Evolutionary conservation across 1,140 invertebrate genomes (phyloP).

Genomic region (Drosophila busckii): DNA sequence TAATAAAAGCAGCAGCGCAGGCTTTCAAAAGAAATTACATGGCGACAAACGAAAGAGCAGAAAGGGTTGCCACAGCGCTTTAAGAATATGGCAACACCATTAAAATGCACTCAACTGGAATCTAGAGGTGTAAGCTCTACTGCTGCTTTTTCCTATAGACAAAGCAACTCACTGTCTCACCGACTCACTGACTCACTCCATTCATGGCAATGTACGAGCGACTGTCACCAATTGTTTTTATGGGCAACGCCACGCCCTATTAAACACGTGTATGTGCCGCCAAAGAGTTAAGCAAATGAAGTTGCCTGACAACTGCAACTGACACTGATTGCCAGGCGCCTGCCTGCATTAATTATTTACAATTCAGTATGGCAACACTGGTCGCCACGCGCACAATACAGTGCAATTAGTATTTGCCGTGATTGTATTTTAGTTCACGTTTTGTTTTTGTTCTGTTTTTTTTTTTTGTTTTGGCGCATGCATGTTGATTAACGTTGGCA

Average conservation of each 20-base stretch:
- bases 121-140: too few relatives aligned
- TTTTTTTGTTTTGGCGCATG: slow-evolving; percentile 1
- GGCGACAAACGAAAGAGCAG: slow-evolving; percentile 12
- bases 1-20: slow-evolving; percentile 44
- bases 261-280: slow-evolving; percentile 15
- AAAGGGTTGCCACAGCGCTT: slow-evolving; percentile 9
- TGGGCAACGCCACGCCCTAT: slow-evolving; percentile 35
- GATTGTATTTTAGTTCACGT: slow-evolving; percentile 36
- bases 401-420: slow-evolving; percentile 62
- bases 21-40: slow-evolving; percentile 51
- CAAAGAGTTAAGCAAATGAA: slow-evolving; percentile 43
- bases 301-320: slow-evolving; percentile 65
- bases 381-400: slow-evolving; percentile 44
- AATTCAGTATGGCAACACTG: slow-evolving; percentile 35
- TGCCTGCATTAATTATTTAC: slow-evolving; percentile 67
- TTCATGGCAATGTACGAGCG: slow-evolving; percentile 52
- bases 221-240: slow-evolving; percentile 55
- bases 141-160: too few relatives aligned
- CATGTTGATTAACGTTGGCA: slow-evolving; percentile 28
- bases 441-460: slow-evolving; percentile 6
- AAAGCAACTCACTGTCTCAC: too few relatives aligned
- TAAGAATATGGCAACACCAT: slow-evolving; percentile 44
- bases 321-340: slow-evolving; percentile 64
- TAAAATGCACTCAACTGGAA: slow-evolving; percentile 58
- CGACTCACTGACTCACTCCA: not conserved